Base-by-base conservation (phyloP, 2,113 vertebrate genomes). In the Columbina picui region DNA sequence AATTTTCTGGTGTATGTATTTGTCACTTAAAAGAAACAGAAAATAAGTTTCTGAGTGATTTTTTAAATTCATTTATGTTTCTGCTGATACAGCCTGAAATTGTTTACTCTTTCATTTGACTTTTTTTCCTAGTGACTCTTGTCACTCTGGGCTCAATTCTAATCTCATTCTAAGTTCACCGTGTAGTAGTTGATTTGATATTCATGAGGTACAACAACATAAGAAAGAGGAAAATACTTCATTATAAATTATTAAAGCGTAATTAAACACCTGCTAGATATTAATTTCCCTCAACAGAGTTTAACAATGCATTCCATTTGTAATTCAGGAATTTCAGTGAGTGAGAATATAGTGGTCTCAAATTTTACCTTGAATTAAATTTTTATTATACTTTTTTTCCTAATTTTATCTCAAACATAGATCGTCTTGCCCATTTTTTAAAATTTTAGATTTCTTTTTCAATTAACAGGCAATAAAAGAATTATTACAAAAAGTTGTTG, bases 191-290 rank as follows among this genome's bases (percentile, higher is more conserved):
- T 78, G 56, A 71, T 91, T 91, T 64, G 30, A 75, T 94, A 87
- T 76, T 87, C 53, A 57, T 89, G 78, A 91, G 17, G 36, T 73
- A 69, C 50, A 90, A 53, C 55, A 94, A 57, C n/a, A 39, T 67
- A 68, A 81, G 76, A 47, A 92, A 76, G 38, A 73, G 53, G 27
- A 60, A 89, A 94, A 87, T 69, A 70, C 9, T 70, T 75, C 68
- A 21, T 60, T 87, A 56, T 87, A 50, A 87, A 84, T 94, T 92
- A 85, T 78, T 92, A 84, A 93, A 81, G 29, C 16, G 19, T 78
- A 93, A 78, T 90, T 92, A 93, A 91, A 32, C 64, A 89, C 38
- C 52, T 71, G 52, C 43, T 90, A 74, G 81, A 75, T 75, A 87
- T 47, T 94, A 60, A 70, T 74, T 94, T 87, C 30, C 9, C 38